Evolutionary conservation across 2,888 invertebrate genomes (phyloP).

Genomic region (Pollenia griseotomentosa): DNA sequence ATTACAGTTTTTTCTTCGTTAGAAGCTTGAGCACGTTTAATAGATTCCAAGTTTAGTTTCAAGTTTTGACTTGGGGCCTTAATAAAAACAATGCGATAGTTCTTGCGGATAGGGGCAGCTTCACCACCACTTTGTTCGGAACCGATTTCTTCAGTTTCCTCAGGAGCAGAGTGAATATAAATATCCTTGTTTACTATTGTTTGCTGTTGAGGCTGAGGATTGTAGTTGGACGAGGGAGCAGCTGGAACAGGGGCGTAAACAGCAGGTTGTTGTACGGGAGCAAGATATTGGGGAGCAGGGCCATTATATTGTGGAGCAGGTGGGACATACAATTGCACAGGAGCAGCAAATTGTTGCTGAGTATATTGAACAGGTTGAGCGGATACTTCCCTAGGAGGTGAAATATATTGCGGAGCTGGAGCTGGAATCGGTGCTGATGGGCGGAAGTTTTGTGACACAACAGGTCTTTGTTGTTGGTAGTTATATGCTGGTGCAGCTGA

Average conservation of each 20-base stretch:
- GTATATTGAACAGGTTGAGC: constrained; percentile 22
- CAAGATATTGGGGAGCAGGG: constrained; percentile 10
- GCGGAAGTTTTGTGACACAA: constrained; percentile 10
- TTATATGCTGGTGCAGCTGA: constrained; percentile 79
- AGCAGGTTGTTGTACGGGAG: constrained; percentile 17
- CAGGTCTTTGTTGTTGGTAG: constrained; percentile 74
- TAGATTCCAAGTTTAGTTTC: constrained; percentile 82
- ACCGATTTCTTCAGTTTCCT: constrained; percentile 79
- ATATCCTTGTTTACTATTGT: constrained; percentile 82
- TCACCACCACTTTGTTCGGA: constrained; percentile 73
- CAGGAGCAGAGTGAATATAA: constrained; percentile 82
- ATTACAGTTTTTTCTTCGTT: constrained; percentile 84
- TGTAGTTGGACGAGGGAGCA: constrained; percentile 34
- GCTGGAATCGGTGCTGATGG: constrained; percentile 48
- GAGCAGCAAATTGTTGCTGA: constrained; percentile 50
- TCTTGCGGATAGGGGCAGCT: constrained; percentile 80
- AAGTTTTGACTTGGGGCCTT: constrained; percentile 84
- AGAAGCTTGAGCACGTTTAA: constrained; percentile 79
- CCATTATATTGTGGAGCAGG: constrained; percentile 25
- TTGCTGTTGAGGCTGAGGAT: constrained; percentile 65
- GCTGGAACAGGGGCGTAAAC: constrained; percentile 6
- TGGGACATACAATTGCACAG: constrained; percentile 60
- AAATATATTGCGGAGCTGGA: constrained; percentile 24
- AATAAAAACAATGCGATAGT: constrained; percentile 84
- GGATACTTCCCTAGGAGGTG: background rate